Evolutionary conservation across 2,113 vertebrate genomes (phyloP), one percentile per base, ranked within the genome.

Genomic region (Sceloporus tristichus): DNA sequence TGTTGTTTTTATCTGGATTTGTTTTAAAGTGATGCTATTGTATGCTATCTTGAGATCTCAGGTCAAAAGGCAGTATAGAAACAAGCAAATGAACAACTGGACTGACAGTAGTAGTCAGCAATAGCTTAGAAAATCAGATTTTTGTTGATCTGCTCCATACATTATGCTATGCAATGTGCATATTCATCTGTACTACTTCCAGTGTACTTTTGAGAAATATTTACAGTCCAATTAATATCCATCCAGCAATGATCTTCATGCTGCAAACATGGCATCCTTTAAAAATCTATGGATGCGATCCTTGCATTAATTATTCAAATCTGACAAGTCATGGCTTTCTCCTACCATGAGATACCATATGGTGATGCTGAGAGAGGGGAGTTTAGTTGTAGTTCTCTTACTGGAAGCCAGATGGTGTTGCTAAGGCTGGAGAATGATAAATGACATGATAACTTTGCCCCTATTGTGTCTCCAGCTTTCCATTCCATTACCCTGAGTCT

Each of bases 331-430:
- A 89, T 79, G 88, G 71, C 87, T n/a, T 93, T 0, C 1, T 78
- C 92, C 92, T 88, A 82, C 89, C 89, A 56, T 14, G 13, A 91
- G 82, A 54, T 86, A 88, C 88, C 94, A 95, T 92, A 94, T 96
- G 95, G 90, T 90, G 90, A 91, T 93, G 89, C 91, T 87, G 89
- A 90, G 88, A 94, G 93, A 95, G 93, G 89, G 94, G 88, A 23
- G 80, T 88, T 94, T 93, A 92, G 92, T 95, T 96, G 94, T 92
- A 94, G 91, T 95, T 95, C 94, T 91, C 0, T 93, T 91, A 92
- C 90, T 65, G 75, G 94, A 94, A 95, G 94, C 90, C 95, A 95
- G 93, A 94, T 93, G 94, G 91, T 95, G 94, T 94, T 95, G 93
- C 93, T 87, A 94, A 94, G 93, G 92, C 90, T 93, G 91, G 94